Base-by-base conservation (phyloP, 2,797 vertebrate species). In the Meriones psammophilus region DNA sequence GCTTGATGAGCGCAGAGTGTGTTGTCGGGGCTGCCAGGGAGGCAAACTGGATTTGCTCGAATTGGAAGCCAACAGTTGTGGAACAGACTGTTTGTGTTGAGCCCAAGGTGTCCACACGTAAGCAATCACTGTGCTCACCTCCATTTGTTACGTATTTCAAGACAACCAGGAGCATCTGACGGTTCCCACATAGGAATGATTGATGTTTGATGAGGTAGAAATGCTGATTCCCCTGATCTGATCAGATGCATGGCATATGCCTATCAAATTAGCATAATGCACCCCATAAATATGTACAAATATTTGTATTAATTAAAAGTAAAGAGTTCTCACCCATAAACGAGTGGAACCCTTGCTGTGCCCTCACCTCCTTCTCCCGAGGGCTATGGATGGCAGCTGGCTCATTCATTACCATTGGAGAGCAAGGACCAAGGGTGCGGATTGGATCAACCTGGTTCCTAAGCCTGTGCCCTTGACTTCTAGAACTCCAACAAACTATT, bases 241-340 rank as follows among this genome's bases (percentile, higher is more conserved):
- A 69, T 78, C 73, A 69, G 64, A 69, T 13, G 64, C 15, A 2
- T 33, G 50, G n/a, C 42, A 58, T 83, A 8, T 28, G 9, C 46
- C 9, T 58, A 58, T 58, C 8, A 8, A 68, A 68, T 85, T 90
- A 69, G 73, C 78, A 76, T 68, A 69, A 81, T 50, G 18, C 36
- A 36, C 17, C 18, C 71, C 66, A 64, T 73, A 71, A 50, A 73
- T 73, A 78, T 60, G 88, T 78, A 69, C 50, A 85, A 33, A 78
- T 90, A 78, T 78, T 36, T 58, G 33, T 50, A 28, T 42, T 24
- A 76, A 81, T 91, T 91, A 73, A 50, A 92, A 92, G 71, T 64
- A 76, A 84, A 85, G 79, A 68, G 6, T 74, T 28, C 42, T 94
- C 12, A 62, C 36, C 22, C 24, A 15, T 69, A 69, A 33, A n/a